phyloP scores from a whole-genome alignment of 2,888 invertebrate species.

The Metallyticus violacea region DNA sequence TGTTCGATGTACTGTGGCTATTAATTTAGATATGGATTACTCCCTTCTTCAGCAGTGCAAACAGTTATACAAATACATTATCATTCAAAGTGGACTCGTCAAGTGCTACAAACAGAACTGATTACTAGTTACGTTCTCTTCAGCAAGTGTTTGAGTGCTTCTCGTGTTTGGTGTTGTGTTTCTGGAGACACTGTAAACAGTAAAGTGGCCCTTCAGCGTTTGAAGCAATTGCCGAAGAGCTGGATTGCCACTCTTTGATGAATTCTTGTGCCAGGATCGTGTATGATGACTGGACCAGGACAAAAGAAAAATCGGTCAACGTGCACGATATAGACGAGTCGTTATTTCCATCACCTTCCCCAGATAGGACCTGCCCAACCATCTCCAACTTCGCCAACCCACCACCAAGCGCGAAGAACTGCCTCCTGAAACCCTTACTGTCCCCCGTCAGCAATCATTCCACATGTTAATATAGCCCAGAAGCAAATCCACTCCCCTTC shows the following conservation, averaged over 20 bases:
- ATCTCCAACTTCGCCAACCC: neutral
- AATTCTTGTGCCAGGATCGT: neutral
- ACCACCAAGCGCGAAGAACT: neutral
- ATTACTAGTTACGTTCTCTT: neutral
- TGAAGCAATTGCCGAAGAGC: neutral
- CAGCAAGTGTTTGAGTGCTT: neutral
- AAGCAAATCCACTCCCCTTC: neutral
- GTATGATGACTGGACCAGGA: constrained; percentile 14
- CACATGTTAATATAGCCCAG: neutral
- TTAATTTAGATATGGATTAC: neutral
- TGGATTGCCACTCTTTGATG: neutral
- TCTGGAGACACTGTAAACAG: neutral
- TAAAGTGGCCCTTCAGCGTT: neutral
- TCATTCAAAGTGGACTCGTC: neutral
- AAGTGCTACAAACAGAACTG: neutral
- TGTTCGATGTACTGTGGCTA: neutral
- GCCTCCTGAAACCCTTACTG: neutral
- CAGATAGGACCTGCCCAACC: neutral
- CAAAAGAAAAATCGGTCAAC: neutral
- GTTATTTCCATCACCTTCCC: neutral
- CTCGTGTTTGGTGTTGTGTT: neutral
- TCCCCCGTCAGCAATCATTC: neutral
- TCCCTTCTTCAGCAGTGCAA: neutral
- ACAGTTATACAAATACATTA: neutral
- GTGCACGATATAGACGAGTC: neutral